These are phyloP conservation scores for Drosophila ambigua DNA, from an alignment of 1,140 invertebrate species.

Conservation along the genomic window DNA sequence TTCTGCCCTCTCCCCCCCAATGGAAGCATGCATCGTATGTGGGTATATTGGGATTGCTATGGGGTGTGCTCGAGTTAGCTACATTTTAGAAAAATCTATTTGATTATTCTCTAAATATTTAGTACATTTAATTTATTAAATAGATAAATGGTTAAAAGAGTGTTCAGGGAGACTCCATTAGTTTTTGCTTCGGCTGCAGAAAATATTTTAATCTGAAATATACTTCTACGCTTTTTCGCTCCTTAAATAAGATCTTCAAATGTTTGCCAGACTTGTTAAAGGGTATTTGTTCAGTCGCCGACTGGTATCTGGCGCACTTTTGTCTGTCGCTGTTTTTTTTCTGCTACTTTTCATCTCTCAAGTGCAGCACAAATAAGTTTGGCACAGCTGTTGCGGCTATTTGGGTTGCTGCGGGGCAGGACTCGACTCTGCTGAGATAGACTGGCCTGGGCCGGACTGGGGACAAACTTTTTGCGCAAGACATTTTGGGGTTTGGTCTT, in stretches of 20 bases:
- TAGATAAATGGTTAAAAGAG: slow-evolving; percentile 9
- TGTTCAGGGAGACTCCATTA: background rate
- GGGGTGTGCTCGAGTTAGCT: too few relatives aligned
- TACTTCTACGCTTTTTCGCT: background rate
- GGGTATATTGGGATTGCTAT: too few relatives aligned
- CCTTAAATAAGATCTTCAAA: too few relatives aligned
- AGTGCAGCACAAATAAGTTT: slow-evolving; percentile 57
- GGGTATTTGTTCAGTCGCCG: slow-evolving; percentile 1
- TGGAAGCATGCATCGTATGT: too few relatives aligned
- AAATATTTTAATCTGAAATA: background rate
- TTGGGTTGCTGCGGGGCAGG: slow-evolving; percentile 26
- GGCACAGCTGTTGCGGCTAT: slow-evolving; percentile 63
- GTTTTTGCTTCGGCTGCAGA: background rate
- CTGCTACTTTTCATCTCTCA: slow-evolving; percentile 23
- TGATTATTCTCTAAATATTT: too few relatives aligned
- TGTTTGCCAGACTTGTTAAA: background rate
- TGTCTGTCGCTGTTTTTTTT: slow-evolving; percentile 4
- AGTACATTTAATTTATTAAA: background rate
- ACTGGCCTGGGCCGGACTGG: background rate
- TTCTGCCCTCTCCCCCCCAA: background rate
- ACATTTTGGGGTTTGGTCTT: slow-evolving; percentile 66
- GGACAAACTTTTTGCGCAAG: slow-evolving; percentile 66
- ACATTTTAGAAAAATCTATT: too few relatives aligned
- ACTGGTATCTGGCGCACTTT: background rate
- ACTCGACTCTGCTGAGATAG: background rate